phyloP scores from a whole-genome alignment of 2,113 vertebrate species.

The Boulengeromyrus knoepffleri region DNA sequence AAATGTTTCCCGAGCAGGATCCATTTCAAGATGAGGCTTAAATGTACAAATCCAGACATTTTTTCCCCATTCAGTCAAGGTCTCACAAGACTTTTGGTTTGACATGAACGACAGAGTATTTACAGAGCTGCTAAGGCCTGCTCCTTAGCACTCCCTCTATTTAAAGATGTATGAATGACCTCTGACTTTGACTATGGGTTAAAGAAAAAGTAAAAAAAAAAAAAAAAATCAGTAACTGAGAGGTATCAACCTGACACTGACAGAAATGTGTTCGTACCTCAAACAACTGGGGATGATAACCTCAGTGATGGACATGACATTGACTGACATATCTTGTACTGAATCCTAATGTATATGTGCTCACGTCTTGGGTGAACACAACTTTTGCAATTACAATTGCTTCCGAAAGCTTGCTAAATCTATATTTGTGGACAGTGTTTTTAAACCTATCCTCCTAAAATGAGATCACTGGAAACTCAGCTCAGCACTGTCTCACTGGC shows the following conservation, averaged over 20 bases:
- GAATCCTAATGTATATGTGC: background rate
- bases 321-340: background rate
- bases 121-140: background rate
- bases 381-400: background rate
- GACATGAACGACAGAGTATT: background rate
- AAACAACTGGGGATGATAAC: background rate
- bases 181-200: background rate
- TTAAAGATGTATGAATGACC: conserved; percentile 7
- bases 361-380: background rate
- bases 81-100: background rate
- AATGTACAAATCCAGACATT: background rate
- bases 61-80: conserved; percentile 1
- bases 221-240: background rate
- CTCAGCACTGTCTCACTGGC: background rate
- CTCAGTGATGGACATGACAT: background rate
- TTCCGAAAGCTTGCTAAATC: background rate
- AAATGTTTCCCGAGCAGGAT: background rate
- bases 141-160: background rate
- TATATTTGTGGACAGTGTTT: background rate
- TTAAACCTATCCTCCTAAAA: background rate
- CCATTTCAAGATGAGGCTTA: background rate
- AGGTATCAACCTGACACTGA: background rate
- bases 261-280: background rate
- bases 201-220: background rate
- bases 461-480: background rate